Conservation (phyloP, 2,888 invertebrate species). For the Andrena bucephala region DNA sequence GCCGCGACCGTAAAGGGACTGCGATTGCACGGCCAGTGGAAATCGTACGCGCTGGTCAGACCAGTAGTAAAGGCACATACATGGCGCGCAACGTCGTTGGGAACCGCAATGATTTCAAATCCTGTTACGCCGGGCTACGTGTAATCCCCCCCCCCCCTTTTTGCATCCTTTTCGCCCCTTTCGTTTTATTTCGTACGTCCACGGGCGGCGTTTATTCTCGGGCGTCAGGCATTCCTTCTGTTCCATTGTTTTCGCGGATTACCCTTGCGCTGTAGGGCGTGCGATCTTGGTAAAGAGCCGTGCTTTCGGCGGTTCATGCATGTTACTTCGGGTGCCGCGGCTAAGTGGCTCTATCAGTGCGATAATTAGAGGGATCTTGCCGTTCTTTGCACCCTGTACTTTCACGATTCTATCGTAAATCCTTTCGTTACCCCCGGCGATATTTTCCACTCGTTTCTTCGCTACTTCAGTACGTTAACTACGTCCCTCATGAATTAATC, state of each 20-base stretch:
- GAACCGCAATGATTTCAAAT: slow-evolving; percentile 38
- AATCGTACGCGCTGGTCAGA: slow-evolving; percentile 35
- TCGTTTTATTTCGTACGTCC: neutral
- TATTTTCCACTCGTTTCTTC: neutral
- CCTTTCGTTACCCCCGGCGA: neutral
- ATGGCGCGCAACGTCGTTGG: neutral
- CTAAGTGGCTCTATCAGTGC: too few species aligned
- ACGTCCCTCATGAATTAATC: neutral
- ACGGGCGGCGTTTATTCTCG: neutral
- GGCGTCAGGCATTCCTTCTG: neutral
- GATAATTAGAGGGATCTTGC: too few species aligned
- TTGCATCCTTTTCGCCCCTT: neutral
- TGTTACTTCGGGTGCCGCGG: too few species aligned
- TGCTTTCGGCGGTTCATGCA: too few species aligned
- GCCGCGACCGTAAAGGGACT: slow-evolving; percentile 34
- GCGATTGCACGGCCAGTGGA: slow-evolving; percentile 11
- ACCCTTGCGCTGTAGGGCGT: neutral
- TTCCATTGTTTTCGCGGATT: slow-evolving; percentile 32
- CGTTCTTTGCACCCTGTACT: too few species aligned
- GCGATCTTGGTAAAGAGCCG: too few species aligned
- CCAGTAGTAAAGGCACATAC: slow-evolving; percentile 27
- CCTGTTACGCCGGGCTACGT: slow-evolving; percentile 27
- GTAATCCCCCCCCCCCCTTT: slow-evolving; percentile 4
- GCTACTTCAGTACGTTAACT: neutral
- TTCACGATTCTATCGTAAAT: neutral